These are phyloP conservation scores for Bubo blakistoni DNA, from an alignment of 2,113 vertebrate species.

Conservation along the genomic window DNA sequence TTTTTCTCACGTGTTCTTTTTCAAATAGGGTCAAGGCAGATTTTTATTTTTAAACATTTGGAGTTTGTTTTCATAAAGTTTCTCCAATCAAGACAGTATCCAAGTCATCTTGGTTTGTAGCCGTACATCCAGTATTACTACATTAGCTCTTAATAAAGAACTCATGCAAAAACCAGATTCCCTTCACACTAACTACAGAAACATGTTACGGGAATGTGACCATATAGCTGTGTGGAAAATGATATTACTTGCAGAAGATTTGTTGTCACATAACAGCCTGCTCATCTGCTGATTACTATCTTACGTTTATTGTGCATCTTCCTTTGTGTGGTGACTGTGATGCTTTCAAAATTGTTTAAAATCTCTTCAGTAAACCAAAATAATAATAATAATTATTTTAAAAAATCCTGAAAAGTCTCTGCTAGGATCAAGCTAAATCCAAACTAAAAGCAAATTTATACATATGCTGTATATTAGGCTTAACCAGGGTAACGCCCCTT, in stretches of 20 bases:
- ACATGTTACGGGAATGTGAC: constrained; percentile 52
- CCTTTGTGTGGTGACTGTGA: background rate
- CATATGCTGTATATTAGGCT: constrained; percentile 74
- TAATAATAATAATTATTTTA: background rate
- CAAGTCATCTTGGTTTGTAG: constrained; percentile 72
- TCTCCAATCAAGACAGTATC: constrained; percentile 74
- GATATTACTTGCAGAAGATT: constrained; percentile 56
- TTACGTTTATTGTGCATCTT: background rate
- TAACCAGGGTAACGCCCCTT: constrained; percentile 72
- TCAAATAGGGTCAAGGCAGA: constrained; percentile 35
- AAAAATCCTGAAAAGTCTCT: constrained; percentile 31
- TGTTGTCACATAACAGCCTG: constrained; percentile 33
- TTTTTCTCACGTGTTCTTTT: constrained; percentile 21
- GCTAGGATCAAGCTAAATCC: constrained; percentile 23
- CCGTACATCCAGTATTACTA: constrained; percentile 67
- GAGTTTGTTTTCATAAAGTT: constrained; percentile 78
- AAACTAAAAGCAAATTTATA: constrained; percentile 63
- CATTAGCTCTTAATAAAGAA: constrained; percentile 70
- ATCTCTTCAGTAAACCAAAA: constrained; percentile 12
- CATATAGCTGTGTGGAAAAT: constrained; percentile 53
- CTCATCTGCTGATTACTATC: constrained; percentile 21
- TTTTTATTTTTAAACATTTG: constrained; percentile 75
- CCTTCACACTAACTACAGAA: constrained; percentile 64
- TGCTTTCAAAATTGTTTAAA: constrained; percentile 34
- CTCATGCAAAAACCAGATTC: constrained; percentile 66